phyloP scores from a whole-genome alignment of 2,113 vertebrate genomes.

The Agapornis roseicollis region DNA sequence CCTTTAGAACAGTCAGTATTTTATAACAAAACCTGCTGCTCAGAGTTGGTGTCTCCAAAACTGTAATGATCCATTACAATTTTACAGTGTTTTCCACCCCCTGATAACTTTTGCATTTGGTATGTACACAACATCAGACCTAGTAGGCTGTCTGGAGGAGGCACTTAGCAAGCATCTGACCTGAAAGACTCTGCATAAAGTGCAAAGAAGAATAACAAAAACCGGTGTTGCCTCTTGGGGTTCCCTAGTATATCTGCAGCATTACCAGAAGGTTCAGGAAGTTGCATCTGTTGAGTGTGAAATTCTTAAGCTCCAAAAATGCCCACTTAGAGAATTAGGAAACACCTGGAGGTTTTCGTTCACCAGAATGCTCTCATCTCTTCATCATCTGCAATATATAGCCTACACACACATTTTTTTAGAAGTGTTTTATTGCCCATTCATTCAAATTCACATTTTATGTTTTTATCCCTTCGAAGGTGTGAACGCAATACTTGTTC shows the following conservation, averaged over 20 bases:
- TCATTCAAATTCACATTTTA: constrained; percentile 26
- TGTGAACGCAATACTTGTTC: constrained; percentile 39
- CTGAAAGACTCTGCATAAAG: not conserved
- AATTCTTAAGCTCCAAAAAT: constrained; percentile 49
- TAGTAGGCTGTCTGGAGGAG: constrained; percentile 7
- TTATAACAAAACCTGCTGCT: not conserved
- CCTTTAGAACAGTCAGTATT: not conserved
- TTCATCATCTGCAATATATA: not conserved
- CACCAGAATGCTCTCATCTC: not conserved
- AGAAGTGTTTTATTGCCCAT: constrained; percentile 21
- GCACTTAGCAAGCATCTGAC: constrained; percentile 7
- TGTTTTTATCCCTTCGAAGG: not conserved
- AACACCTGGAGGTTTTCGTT: constrained; percentile 56
- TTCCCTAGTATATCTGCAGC: not conserved
- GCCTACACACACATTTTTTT: not conserved
- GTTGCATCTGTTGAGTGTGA: constrained; percentile 57
- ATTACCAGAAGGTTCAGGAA: constrained; percentile 29
- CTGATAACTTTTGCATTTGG: not conserved
- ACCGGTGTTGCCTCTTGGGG: not conserved
- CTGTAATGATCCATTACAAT: not conserved
- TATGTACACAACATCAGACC: not conserved
- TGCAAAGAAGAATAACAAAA: not conserved
- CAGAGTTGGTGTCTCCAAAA: not conserved
- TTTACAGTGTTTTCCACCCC: not conserved
- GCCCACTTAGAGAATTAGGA: constrained; percentile 41